phyloP scores from a whole-genome alignment of 2,113 vertebrate species.

The Beaufortia kweichowensis region DNA sequence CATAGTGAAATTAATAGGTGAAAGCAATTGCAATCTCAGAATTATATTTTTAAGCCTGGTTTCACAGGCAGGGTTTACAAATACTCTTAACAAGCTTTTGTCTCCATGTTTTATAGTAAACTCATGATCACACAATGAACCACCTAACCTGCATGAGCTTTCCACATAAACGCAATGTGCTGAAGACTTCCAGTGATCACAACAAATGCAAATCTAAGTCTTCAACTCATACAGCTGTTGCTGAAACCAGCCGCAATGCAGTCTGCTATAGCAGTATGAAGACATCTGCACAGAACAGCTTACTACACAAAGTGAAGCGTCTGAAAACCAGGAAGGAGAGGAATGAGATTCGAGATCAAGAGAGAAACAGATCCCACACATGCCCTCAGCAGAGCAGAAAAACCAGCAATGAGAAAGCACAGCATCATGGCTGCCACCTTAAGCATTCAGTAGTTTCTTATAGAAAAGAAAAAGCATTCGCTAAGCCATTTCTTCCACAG shows the following conservation, averaged over 20 bases:
- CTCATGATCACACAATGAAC: slow-evolving; percentile 53
- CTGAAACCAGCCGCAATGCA: slow-evolving; percentile 29
- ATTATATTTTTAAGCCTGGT: no score
- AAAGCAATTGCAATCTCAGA: no score
- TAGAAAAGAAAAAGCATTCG: slow-evolving; percentile 48
- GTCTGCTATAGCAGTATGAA: not conserved
- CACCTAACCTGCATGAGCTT: slow-evolving; percentile 35
- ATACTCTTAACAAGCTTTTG: not conserved
- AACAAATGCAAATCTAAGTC: slow-evolving; percentile 44
- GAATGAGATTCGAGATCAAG: slow-evolving; percentile 54
- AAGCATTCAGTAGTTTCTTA: slow-evolving; percentile 35
- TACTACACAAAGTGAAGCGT: slow-evolving; percentile 64
- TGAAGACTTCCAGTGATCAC: slow-evolving; percentile 42
- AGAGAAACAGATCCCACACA: slow-evolving; percentile 42
- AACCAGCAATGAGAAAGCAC: slow-evolving; percentile 44
- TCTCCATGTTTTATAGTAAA: not conserved
- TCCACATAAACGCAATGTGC: slow-evolving; percentile 48
- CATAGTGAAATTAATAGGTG: no score
- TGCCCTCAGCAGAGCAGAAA: slow-evolving; percentile 23
- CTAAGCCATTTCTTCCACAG: slow-evolving; percentile 46
- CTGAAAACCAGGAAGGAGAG: slow-evolving; percentile 75
- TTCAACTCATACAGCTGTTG: not conserved
- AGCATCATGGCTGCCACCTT: slow-evolving; percentile 45
- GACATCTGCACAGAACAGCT: slow-evolving; percentile 14
- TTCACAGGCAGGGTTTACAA: no score